Percentiles rank a stretch among this genome's conserved stretches.
These are phyloP conservation scores for Cecropterus lyciades DNA, from an alignment of 1,140 invertebrate species.

Conservation along the genomic window DNA sequence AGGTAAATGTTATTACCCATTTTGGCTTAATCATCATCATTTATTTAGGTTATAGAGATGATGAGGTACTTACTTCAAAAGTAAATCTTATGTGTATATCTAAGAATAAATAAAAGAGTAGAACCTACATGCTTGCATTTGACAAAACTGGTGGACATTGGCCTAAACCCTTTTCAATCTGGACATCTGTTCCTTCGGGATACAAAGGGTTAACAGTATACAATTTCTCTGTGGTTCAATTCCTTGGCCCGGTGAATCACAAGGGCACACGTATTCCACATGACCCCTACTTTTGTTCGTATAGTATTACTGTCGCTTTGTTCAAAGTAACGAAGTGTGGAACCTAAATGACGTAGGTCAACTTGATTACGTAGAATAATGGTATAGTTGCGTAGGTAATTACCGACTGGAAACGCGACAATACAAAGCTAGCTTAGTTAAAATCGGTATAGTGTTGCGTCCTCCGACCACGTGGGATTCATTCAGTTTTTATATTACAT, in stretches of 20 bases:
- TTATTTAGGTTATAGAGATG: too few relatives aligned
- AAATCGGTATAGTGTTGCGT: too few relatives aligned
- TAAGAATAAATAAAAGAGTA: too few relatives aligned
- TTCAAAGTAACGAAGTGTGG: constrained; percentile 22
- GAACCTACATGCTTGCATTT: too few relatives aligned
- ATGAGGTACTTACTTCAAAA: too few relatives aligned
- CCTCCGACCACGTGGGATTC: background rate
- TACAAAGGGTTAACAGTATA: background rate
- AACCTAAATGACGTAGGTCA: constrained; percentile 33
- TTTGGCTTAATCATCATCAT: too few relatives aligned
- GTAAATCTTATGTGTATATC: too few relatives aligned
- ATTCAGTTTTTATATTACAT: background rate
- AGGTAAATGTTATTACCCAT: too few relatives aligned
- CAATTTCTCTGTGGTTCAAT: background rate
- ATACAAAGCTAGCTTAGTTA: background rate
- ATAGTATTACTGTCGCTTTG: constrained; percentile 25
- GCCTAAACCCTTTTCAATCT: background rate
- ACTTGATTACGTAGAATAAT: constrained; percentile 27
- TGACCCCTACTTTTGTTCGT: constrained; percentile 20
- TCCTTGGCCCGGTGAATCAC: constrained; percentile 1
- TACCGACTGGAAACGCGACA: constrained; percentile 22
- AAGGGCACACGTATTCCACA: background rate
- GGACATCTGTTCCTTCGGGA: background rate
- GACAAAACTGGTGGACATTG: too few relatives aligned
- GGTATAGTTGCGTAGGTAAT: constrained; percentile 10